Evolutionary conservation across 2,888 invertebrate genomes (phyloP).

Genomic region (Arge pagana): DNA sequence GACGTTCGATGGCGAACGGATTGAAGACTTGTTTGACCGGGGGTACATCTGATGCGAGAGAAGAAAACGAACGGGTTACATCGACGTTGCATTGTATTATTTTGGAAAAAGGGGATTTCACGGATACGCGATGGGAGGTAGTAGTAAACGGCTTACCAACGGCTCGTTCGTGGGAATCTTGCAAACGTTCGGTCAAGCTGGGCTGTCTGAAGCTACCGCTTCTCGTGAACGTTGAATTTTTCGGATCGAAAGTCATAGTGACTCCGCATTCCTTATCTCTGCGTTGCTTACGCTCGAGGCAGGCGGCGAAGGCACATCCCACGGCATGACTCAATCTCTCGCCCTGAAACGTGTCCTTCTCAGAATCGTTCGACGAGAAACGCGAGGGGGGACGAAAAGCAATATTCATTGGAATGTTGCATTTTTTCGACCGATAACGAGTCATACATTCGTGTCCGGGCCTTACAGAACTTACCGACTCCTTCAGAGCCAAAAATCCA

Average conservation of each 20-base stretch:
- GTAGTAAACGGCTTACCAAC: constrained; percentile 63
- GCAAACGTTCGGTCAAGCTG: constrained; percentile 76
- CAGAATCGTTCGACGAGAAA: too few relatives aligned
- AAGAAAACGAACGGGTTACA: background rate
- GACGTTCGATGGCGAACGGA: constrained; percentile 93
- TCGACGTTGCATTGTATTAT: background rate
- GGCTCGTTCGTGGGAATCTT: constrained; percentile 63
- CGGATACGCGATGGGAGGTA: background rate
- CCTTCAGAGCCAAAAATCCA: constrained; percentile 94
- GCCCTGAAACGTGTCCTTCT: constrained; percentile 71
- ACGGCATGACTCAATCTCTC: constrained; percentile 98
- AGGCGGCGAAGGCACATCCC: constrained; percentile 98
- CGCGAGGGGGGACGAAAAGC: too few relatives aligned
- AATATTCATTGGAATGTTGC: too few relatives aligned
- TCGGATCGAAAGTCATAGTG: constrained; percentile 89
- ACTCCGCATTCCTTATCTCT: constrained; percentile 95
- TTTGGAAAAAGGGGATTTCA: background rate
- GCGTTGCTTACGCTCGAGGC: constrained; percentile 95
- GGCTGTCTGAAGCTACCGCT: constrained; percentile 91
- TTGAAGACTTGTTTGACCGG: constrained; percentile 72
- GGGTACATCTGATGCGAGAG: constrained; percentile 50
- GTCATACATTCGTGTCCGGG: too few relatives aligned
- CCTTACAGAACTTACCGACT: constrained; percentile 68
- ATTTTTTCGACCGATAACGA: too few relatives aligned
- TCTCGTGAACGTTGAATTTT: constrained; percentile 89